Evolutionary conservation across 1,140 invertebrate species (phyloP), one percentile per base, ranked within the genome.

Genomic region (Caenorhabditis tropicalis): DNA sequence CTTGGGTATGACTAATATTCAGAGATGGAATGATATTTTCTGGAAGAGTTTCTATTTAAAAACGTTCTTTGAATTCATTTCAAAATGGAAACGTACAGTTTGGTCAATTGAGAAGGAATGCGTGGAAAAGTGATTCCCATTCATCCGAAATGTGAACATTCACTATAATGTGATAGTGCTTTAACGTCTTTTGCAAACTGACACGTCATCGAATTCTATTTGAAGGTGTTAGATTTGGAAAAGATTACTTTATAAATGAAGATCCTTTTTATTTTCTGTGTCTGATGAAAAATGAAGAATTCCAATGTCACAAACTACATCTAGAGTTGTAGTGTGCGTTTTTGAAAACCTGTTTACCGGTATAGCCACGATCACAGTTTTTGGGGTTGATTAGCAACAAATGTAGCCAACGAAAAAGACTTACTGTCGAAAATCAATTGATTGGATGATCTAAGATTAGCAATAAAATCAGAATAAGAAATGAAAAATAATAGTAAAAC

Each of bases 311-410:
- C 65, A 74, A 74, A 74, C 36, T 74, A 74, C 65, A 74, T 33
- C 6, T 74, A 74, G 6, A 27, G 0, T 46, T 74, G 65, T 74
- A 74, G 65, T 74, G 36, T 43, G 65, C 36, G 65, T 43, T 74
- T 70, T 70, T 70, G 31, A 70, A 36, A 70, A 70, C 60, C 60
- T 70, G 60, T 70, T 70, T 70, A 58, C 53, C 53, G 15, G 53
- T 58, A 51, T 51, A 51, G 49, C 49, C 49, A n/a, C 9, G 53
- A 29, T 58, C 24, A 58, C 24, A 58, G 16, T 12, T 21, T n/a
- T 16, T 4, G 43, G 4, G 4, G 19, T 51, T 7, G 21, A 1
- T n/a, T 29, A 31, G 27, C 27, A 12, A 27, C 6, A 65, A 65
- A 36, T 65, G 58, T 65, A 65, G 33, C 33, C 58, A 19, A 19